phyloP scores from a whole-genome alignment of 35 echinoderm and acorn worm species.

The Apostichopus californicus region DNA sequence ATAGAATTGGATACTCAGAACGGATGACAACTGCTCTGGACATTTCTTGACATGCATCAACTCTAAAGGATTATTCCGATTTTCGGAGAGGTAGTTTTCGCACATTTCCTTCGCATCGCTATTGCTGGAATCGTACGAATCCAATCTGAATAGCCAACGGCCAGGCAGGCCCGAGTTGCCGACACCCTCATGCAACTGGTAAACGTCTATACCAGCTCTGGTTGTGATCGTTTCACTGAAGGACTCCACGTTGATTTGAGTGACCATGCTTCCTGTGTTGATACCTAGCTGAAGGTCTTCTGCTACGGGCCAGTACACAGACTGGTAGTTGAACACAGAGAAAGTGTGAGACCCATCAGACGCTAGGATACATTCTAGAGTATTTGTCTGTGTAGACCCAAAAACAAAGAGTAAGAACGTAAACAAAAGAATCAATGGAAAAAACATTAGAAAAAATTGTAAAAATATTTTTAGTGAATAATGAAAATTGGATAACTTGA shows the following conservation, averaged over 20 bases:
- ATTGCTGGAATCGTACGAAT: constrained; percentile 25
- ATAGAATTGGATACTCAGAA: constrained; percentile 5
- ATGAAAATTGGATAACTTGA: no score
- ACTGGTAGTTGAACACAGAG: constrained; percentile 17
- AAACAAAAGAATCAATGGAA: no score
- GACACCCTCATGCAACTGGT: not conserved
- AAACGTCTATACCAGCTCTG: not conserved
- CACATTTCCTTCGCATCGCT: constrained; percentile 4
- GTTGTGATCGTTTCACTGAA: not conserved
- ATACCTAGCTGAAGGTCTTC: constrained; percentile 16
- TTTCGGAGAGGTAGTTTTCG: not conserved
- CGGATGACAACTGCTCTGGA: constrained; percentile 9
- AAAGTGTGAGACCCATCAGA: constrained; percentile 23
- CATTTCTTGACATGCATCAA: constrained; percentile 9
- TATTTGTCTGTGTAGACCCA: not conserved
- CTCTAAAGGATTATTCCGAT: not conserved
- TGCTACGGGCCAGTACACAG: not conserved
- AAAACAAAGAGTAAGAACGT: no score
- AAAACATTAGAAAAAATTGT: no score
- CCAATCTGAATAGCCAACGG: constrained; percentile 19
- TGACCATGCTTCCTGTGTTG: not conserved
- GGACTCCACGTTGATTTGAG: not conserved
- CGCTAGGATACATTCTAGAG: constrained; percentile 2
- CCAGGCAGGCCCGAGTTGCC: constrained; percentile 33
- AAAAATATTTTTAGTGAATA: not conserved